phyloP scores from a whole-genome alignment of 2,888 invertebrate genomes.

The Lepidocyrtoides sp. region DNA sequence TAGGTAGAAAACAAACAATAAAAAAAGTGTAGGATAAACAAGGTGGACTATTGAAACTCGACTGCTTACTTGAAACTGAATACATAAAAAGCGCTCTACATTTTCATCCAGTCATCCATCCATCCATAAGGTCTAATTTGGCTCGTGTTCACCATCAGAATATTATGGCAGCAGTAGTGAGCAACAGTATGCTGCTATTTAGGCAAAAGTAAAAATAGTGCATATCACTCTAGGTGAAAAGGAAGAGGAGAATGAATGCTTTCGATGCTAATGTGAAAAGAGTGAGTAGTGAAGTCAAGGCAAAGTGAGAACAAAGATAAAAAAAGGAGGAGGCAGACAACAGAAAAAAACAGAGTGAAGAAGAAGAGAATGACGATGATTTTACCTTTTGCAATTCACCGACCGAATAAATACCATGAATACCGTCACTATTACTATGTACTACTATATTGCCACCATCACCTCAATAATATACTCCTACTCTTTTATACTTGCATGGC shows the following conservation, averaged over 20 bases:
- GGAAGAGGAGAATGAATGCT: constrained; percentile 25
- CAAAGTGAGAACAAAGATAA: constrained; percentile 2
- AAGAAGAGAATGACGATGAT: constrained; percentile 50
- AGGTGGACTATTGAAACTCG: constrained; percentile 41
- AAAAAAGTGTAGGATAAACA: constrained; percentile 72
- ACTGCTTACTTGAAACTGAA: constrained; percentile 41
- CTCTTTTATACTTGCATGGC: neutral
- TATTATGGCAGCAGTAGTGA: neutral
- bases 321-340: constrained; percentile 34
- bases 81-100: constrained; percentile 45
- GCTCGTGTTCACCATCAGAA: constrained; percentile 61
- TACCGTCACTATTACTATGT: constrained; percentile 21
- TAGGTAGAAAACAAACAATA: constrained; percentile 73
- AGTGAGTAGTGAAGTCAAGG: constrained; percentile 24
- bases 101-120: constrained; percentile 74
- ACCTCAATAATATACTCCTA: constrained; percentile 15
- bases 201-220: neutral
- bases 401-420: constrained; percentile 72
- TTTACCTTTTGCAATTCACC: constrained; percentile 67
- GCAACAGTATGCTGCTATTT: constrained; percentile 41
- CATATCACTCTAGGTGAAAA: neutral
- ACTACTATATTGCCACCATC: too few relatives aligned
- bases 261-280: constrained; percentile 38
- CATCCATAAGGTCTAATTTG: constrained; percentile 78
- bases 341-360: constrained; percentile 8